phyloP scores from a whole-genome alignment of 1,140 invertebrate species.

The Thaumatotibia leucotreta region DNA sequence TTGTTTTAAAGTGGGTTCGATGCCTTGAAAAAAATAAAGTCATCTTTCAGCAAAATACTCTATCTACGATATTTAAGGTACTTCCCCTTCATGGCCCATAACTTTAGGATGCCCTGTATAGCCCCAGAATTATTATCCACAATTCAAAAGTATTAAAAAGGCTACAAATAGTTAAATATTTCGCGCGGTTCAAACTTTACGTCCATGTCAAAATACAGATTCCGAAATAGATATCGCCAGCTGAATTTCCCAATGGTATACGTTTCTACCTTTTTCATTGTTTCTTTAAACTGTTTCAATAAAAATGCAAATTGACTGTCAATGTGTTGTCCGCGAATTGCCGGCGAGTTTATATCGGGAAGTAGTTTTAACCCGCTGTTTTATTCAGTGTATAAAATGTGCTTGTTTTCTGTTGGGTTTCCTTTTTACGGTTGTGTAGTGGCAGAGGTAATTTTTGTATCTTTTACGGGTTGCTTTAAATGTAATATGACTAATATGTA shows the following conservation, averaged over 20 bases:
- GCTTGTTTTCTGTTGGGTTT: not conserved
- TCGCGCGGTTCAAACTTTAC: too few relatives aligned
- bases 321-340: slow-evolving; percentile 47
- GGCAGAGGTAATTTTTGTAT: not conserved
- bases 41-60: too few relatives aligned
- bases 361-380: slow-evolving; percentile 30
- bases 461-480: not conserved
- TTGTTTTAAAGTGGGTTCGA: too few relatives aligned
- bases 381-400: slow-evolving; percentile 17
- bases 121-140: too few relatives aligned
- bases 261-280: slow-evolving; percentile 39
- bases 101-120: too few relatives aligned
- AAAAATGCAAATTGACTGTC: slow-evolving; percentile 63
- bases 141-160: too few relatives aligned
- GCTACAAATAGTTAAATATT: too few relatives aligned
- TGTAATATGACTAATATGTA: too few relatives aligned
- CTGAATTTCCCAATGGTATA: slow-evolving; percentile 34
- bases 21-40: too few relatives aligned
- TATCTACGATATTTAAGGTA: too few relatives aligned
- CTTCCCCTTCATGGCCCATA: too few relatives aligned
- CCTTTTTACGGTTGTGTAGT: not conserved
- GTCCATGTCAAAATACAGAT: not conserved
- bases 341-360: slow-evolving; percentile 46
- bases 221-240: not conserved
- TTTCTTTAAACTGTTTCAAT: slow-evolving; percentile 61